Evolutionary conservation across 2,797 vertebrate genomes (phyloP).

Genomic region (Babyrousa celebensis): DNA sequence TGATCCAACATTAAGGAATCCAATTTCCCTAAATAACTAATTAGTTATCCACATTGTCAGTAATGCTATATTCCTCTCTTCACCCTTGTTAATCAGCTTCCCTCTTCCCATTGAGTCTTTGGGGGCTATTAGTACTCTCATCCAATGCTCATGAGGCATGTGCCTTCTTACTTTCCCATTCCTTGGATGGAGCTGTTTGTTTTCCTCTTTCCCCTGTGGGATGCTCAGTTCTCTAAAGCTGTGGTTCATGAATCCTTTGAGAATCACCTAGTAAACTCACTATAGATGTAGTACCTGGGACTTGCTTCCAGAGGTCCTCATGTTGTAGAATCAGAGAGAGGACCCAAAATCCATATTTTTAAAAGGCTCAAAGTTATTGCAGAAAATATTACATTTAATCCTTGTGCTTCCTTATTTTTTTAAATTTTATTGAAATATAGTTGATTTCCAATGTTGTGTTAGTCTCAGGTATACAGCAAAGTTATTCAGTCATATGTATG

Average conservation of each 20-base stretch:
- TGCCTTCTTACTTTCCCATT: background rate
- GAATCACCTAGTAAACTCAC: background rate
- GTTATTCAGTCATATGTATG: no score
- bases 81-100: constrained; percentile 12
- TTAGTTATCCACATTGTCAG: constrained; percentile 30
- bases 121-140: constrained; percentile 4
- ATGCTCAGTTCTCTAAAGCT: constrained; percentile 67
- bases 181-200: background rate
- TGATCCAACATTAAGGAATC: constrained; percentile 50
- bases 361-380: background rate
- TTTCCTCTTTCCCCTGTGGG: constrained; percentile 44
- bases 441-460: no score
- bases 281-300: background rate
- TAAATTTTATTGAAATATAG: no score
- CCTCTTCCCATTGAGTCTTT: constrained; percentile 56
- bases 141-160: constrained; percentile 52
- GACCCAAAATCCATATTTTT: constrained; percentile 7
- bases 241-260: background rate
- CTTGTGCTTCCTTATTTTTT: background rate
- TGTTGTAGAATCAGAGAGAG: background rate
- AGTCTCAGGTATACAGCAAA: no score
- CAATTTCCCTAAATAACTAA: constrained; percentile 61
- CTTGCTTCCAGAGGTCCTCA: background rate
- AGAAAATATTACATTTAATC: background rate
- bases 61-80: constrained; percentile 22